Percentiles rank a stretch among this genome's conserved stretches.
These are phyloP conservation scores for Sciaenops ocellatus DNA, from an alignment of 2,797 vertebrate genomes.

Conservation along the genomic window DNA sequence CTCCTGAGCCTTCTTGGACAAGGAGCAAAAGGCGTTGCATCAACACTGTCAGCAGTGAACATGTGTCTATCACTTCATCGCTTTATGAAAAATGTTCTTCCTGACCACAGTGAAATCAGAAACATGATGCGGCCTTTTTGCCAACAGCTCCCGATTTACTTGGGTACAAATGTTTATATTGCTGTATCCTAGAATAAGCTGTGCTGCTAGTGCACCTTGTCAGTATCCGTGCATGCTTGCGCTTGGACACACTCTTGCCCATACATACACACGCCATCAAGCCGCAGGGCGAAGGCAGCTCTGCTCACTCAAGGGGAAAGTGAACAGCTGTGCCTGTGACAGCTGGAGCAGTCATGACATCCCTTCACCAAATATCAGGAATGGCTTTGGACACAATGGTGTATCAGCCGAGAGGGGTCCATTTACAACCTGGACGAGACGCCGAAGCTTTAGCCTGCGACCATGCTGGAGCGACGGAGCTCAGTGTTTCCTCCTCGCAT, in stretches of 20 bases:
- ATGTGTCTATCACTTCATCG: slow-evolving; percentile 15
- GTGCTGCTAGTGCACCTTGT: slow-evolving; percentile 86
- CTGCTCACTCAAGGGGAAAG: slow-evolving; percentile 92
- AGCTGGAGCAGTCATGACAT: slow-evolving; percentile 89
- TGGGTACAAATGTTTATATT: slow-evolving; percentile 57
- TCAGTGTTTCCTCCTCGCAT: slow-evolving; percentile 60
- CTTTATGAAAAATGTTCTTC: slow-evolving; percentile 2
- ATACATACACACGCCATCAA: slow-evolving; percentile 74
- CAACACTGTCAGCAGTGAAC: not conserved
- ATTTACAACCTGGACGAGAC: slow-evolving; percentile 79
- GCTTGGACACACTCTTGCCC: slow-evolving; percentile 66
- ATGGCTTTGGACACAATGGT: slow-evolving; percentile 81
- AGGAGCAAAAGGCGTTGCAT: slow-evolving; percentile 10
- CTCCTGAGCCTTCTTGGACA: slow-evolving; percentile 21
- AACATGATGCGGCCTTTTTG: slow-evolving; percentile 4
- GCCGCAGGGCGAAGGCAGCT: slow-evolving; percentile 85
- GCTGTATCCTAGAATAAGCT: slow-evolving; percentile 57
- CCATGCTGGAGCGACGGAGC: slow-evolving; percentile 48
- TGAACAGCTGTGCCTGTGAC: slow-evolving; percentile 93
- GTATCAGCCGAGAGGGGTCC: slow-evolving; percentile 79
- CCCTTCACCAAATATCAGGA: slow-evolving; percentile 86
- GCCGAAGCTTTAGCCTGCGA: slow-evolving; percentile 67
- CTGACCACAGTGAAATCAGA: slow-evolving; percentile 5
- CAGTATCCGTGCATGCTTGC: slow-evolving; percentile 72
- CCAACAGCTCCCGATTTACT: slow-evolving; percentile 52